Evolutionary conservation across 2,113 vertebrate genomes (phyloP).

Genomic region (Bubalus kerabau): DNA sequence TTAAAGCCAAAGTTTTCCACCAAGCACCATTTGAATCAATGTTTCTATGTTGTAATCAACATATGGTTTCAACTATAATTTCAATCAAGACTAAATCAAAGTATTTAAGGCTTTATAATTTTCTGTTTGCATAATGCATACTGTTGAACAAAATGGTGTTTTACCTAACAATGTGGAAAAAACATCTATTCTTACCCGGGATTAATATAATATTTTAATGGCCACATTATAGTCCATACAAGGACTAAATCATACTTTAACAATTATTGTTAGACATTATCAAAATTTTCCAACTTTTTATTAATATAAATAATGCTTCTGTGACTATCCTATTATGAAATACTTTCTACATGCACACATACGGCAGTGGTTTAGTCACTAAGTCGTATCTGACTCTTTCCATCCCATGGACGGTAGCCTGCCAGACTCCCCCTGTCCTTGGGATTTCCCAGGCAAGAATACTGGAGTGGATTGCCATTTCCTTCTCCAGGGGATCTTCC

Average conservation of each 20-base stretch:
- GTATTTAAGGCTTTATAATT: background rate
- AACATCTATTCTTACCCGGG: background rate
- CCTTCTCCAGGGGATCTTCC: background rate
- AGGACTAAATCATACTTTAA: background rate
- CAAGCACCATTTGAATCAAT: background rate
- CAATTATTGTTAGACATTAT: background rate
- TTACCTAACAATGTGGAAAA: background rate
- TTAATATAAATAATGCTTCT: background rate
- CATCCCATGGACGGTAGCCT: background rate
- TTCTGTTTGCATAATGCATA: slow-evolving; percentile 1
- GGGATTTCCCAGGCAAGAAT: background rate
- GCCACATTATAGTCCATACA: background rate
- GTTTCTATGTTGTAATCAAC: background rate
- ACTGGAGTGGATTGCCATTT: background rate
- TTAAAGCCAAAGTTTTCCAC: background rate
- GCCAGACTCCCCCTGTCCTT: background rate
- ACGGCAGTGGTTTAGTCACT: background rate
- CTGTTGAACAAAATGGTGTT: background rate
- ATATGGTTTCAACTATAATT: slow-evolving; percentile 23
- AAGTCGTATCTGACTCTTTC: background rate
- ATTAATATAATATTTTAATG: background rate
- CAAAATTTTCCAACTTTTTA: background rate
- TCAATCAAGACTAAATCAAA: slow-evolving; percentile 24
- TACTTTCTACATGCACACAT: background rate
- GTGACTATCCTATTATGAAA: background rate